phyloP scores from a whole-genome alignment of 2,888 invertebrate species.

The Aspidapion aeneum region DNA sequence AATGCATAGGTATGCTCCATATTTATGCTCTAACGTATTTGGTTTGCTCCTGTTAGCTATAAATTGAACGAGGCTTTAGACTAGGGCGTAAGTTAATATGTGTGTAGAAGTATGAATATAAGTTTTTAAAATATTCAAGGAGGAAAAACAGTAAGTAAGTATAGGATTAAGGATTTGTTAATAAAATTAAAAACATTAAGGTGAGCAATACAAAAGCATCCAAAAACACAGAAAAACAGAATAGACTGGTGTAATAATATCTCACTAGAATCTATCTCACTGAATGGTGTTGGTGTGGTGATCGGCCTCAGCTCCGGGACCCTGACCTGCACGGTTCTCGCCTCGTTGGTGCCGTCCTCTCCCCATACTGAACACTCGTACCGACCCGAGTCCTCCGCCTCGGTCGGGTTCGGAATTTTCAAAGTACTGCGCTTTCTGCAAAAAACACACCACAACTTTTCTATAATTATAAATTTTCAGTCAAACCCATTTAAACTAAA shows the following conservation, averaged over 20 bases:
- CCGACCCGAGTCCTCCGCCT: conserved; percentile 62
- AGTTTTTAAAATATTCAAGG: no score
- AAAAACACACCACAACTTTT: conserved; percentile 18
- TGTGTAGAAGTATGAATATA: no score
- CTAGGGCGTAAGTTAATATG: no score
- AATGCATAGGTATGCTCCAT: no score
- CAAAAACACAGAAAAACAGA: no score
- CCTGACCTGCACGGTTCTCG: conserved; percentile 12
- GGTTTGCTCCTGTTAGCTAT: no score
- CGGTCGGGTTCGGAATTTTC: conserved; percentile 70
- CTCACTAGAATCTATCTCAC: conserved; percentile 21
- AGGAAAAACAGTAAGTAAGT: no score
- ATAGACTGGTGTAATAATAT: conserved; percentile 5
- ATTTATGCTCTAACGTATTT: no score
- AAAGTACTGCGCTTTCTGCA: conserved; percentile 70
- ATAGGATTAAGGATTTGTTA: no score
- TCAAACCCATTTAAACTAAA: neutral
- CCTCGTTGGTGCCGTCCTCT: conserved; percentile 52
- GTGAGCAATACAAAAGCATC: no score
- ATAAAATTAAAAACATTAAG: no score
- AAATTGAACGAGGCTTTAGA: no score
- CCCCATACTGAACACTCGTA: conserved; percentile 82
- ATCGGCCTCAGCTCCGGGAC: neutral
- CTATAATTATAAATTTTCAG: conserved; percentile 23
- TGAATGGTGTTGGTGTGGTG: conserved; percentile 10